These are phyloP conservation scores for Adineta ricciae DNA, from an alignment of 2,888 invertebrate species.

Conservation along the genomic window DNA sequence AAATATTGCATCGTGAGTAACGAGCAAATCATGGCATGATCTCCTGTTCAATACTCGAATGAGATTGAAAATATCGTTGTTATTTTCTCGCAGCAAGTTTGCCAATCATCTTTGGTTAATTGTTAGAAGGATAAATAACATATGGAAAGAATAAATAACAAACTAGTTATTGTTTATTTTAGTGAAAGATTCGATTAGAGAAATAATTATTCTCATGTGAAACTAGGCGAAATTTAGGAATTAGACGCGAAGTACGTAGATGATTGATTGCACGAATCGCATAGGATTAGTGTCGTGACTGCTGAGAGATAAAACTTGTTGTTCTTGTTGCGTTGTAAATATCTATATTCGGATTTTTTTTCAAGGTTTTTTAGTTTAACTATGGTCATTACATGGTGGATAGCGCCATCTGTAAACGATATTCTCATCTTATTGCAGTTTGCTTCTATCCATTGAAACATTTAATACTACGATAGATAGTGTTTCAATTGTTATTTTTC, in stretches of 20 bases:
- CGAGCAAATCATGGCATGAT: background rate
- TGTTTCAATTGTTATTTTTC: background rate
- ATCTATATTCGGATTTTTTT: background rate
- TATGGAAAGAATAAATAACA: too few species aligned
- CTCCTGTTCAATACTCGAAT: background rate
- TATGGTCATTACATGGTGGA: background rate
- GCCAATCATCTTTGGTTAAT: too few species aligned
- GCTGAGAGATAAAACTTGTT: too few species aligned
- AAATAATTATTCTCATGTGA: too few species aligned
- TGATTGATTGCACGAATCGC: too few species aligned
- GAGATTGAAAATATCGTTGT: background rate
- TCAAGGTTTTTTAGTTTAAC: background rate
- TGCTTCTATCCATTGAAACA: background rate
- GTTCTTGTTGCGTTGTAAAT: background rate
- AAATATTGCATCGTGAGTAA: background rate
- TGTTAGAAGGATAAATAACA: too few species aligned
- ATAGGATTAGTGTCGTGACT: too few species aligned
- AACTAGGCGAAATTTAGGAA: too few species aligned
- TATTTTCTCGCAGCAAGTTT: too few species aligned
- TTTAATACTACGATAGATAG: background rate
- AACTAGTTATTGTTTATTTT: too few species aligned
- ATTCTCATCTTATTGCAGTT: background rate
- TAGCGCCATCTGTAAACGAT: background rate
- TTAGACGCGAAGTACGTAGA: too few species aligned
- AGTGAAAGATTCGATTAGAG: too few species aligned